Evolutionary conservation across 2,797 vertebrate species (phyloP), one percentile per base, ranked within the genome.

Genomic region (Lepus townsendii): DNA sequence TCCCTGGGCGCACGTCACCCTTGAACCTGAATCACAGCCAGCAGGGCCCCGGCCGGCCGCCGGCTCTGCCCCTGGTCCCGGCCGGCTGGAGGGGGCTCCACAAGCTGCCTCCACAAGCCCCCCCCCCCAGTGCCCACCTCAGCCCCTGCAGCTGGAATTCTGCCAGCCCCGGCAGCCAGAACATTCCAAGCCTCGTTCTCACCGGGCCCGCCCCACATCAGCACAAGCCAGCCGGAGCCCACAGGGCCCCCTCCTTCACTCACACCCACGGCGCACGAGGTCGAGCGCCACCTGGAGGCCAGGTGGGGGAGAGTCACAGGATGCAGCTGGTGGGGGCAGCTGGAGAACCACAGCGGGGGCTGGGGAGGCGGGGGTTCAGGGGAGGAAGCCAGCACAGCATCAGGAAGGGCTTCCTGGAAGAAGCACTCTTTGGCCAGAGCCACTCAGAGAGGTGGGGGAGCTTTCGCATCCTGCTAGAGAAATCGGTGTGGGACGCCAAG

Each of bases 191-290:
- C 42, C 30, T 50, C 30, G 5, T 38, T 83, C 73, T 90, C 17
- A 10, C 4, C 27, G 4, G 82, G 22, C 57, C 13, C 2, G 17
- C 42, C 69, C 77, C 13, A 9, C 71, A 54, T n/a, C 9, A 27
- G 77, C 30, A 9, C 47, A 17, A 0, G 26, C 72, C 27, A 52
- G 42, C n/a, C 14, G 63, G 62, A 30, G 27, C 20, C 0, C 2
- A 19, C 2, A 2, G 32, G 60, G 13, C 17, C 50, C 6, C 1
- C 7, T 13, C 30, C 1, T 2, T 30, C 65, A 19, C 5, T 6
- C 7, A 8, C 42, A 5, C 32, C 19, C 52, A 13, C 22, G 1
- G 11, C 27, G 38, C 35, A 80, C 16, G 1, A 4, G 1, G 3
- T 2, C 3, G 26, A 47, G 30, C 14, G 17, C 32, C 1, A 0